Percentiles rank a stretch among this genome's conserved stretches.
These are phyloP conservation scores for Dermatemys mawii DNA, from an alignment of 2,113 vertebrate genomes.

Conservation along the genomic window DNA sequence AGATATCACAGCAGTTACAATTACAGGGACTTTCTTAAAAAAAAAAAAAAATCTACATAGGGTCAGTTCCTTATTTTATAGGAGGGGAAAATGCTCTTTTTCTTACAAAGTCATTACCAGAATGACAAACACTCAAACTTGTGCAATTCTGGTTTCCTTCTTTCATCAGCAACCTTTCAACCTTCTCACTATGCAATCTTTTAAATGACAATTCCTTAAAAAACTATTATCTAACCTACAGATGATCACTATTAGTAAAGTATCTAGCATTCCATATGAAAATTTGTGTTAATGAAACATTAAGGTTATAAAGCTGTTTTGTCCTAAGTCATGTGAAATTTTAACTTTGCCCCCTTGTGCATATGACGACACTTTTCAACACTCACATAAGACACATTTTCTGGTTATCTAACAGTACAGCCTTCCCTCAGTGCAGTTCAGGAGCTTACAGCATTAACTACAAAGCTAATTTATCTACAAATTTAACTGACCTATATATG, in stretches of 20 bases:
- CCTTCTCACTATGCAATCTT: slow-evolving; percentile 40
- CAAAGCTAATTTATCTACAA: not conserved
- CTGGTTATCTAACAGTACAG: not conserved
- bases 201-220: slow-evolving; percentile 35
- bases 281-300: not conserved
- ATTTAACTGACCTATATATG: not conserved
- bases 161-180: slow-evolving; percentile 52
- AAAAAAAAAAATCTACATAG: slow-evolving; percentile 52
- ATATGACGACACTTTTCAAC: not conserved
- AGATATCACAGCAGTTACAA: slow-evolving; percentile 48
- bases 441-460: not conserved
- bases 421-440: not conserved
- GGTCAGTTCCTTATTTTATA: slow-evolving; percentile 51
- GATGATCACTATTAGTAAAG: slow-evolving; percentile 31
- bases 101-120: slow-evolving; percentile 53
- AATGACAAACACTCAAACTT: slow-evolving; percentile 25
- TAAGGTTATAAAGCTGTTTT: accelerated
- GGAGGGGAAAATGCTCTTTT: slow-evolving; percentile 34
- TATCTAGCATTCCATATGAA: not conserved
- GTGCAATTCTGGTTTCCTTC: slow-evolving; percentile 50
- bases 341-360: slow-evolving; percentile 46
- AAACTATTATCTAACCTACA: slow-evolving; percentile 2
- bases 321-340: not conserved
- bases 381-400: not conserved
- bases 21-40: slow-evolving; percentile 31